A percentile compares a stretch with the other conserved stretches of the same genome.
phyloP scores from a whole-genome alignment of 2,888 invertebrate genomes.

The Cordilura impudica region DNA sequence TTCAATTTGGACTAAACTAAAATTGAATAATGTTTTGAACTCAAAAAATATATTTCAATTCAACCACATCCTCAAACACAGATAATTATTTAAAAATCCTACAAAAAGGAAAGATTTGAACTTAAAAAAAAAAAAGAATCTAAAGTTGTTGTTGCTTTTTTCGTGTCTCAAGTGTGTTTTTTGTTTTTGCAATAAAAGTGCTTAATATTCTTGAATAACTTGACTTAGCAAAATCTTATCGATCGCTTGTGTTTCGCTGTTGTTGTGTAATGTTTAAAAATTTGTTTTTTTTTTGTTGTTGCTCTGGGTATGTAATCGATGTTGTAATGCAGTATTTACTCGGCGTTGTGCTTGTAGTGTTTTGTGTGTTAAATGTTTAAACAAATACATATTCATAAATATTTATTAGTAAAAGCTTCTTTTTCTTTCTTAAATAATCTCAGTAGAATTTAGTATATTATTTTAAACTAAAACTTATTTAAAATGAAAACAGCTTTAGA shows the following conservation, averaged over 20 bases:
- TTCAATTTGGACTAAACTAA: slow-evolving; percentile 1
- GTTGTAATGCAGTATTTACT: slow-evolving; percentile 73
- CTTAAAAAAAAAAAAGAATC: neutral
- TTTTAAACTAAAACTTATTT: too few relatives aligned
- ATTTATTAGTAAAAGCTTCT: neutral
- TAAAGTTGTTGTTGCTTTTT: slow-evolving; percentile 47
- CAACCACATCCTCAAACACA: neutral
- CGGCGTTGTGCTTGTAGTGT: slow-evolving; percentile 61
- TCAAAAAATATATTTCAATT: neutral
- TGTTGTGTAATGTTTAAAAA: slow-evolving; percentile 8
- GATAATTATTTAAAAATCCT: too few relatives aligned
- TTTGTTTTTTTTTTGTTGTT: slow-evolving; percentile 3
- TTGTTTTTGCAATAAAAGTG: neutral
- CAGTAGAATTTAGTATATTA: too few relatives aligned
- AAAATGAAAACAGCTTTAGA: too few relatives aligned
- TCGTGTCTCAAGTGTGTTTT: neutral
- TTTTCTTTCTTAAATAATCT: too few relatives aligned
- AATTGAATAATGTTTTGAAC: neutral
- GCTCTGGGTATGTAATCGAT: slow-evolving; percentile 74
- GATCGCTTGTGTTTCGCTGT: slow-evolving; percentile 33
- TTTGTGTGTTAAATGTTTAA: slow-evolving; percentile 21
- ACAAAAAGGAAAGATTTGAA: neutral
- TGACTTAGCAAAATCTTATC: slow-evolving; percentile 28
- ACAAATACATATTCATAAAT: slow-evolving; percentile 6
- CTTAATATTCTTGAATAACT: neutral